Percentiles rank a stretch among this genome's conserved stretches.
Evolutionary conservation across 2,113 vertebrate species (phyloP).

Genomic region (Ailurus styani): DNA sequence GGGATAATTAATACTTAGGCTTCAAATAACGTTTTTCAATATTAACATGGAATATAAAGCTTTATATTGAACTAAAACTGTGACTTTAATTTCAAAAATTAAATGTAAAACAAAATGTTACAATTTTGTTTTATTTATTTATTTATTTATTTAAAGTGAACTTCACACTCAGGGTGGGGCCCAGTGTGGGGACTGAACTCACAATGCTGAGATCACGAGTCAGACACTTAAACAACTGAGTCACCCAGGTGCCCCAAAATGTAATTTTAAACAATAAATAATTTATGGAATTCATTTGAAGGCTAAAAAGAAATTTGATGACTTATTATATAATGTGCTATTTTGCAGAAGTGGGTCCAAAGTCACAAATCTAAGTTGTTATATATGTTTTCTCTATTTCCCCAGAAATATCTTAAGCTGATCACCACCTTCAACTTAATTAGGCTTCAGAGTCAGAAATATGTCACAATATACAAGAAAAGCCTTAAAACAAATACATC

Average conservation of each 20-base stretch:
- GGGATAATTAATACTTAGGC: neutral
- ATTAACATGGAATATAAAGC: neutral
- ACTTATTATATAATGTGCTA: neutral
- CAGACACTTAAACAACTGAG: neutral
- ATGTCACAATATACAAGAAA: neutral
- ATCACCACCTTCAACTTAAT: neutral
- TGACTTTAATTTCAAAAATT: neutral
- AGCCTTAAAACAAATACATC: neutral
- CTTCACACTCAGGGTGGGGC: neutral
- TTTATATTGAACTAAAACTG: neutral
- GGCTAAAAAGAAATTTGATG: neutral
- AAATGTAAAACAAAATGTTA: neutral
- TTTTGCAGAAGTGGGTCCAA: neutral
- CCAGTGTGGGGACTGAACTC: neutral
- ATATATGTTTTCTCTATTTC: neutral
- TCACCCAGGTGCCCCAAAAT: neutral
- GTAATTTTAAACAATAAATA: neutral
- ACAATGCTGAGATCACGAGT: neutral
- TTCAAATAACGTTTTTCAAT: neutral
- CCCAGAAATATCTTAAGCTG: neutral
- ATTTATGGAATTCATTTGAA: neutral
- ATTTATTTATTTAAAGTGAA: neutral
- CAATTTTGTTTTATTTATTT: neutral
- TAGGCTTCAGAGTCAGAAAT: neutral
- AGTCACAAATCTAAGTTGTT: neutral